Evolutionary conservation across 2,113 vertebrate genomes (phyloP).

Genomic region (Porphyrio hochstetteri): DNA sequence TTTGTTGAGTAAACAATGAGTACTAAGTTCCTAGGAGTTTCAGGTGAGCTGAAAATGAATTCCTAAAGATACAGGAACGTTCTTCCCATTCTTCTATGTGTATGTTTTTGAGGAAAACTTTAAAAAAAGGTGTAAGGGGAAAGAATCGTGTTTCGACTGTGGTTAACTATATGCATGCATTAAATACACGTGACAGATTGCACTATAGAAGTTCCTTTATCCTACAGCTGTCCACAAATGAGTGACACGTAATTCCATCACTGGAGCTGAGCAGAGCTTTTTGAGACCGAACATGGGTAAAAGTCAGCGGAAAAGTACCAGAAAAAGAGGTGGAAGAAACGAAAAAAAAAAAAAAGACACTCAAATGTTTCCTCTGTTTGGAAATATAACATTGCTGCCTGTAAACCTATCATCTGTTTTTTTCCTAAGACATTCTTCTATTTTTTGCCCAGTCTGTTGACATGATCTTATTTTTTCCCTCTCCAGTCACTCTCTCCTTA

Average conservation of each 20-base stretch:
- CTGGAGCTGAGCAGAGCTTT: neutral
- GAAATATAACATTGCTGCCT: conserved; percentile 28
- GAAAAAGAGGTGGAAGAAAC: neutral
- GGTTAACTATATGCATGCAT: neutral
- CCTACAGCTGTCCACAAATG: neutral
- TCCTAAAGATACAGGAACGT: neutral
- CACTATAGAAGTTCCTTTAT: neutral
- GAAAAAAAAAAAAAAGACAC: neutral
- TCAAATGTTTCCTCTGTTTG: conserved; percentile 1
- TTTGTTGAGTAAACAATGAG: neutral
- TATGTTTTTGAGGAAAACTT: neutral
- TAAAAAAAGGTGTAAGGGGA: neutral
- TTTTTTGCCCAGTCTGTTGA: neutral
- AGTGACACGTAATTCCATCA: neutral
- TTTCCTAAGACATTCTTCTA: neutral
- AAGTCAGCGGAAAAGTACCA: neutral
- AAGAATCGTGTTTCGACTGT: neutral
- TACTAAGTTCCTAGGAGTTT: neutral
- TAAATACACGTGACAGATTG: neutral
- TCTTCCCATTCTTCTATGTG: neutral
- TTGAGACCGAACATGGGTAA: neutral
- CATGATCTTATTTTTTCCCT: neutral
- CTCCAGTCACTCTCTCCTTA: neutral
- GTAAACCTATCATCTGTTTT: conserved; percentile 27
- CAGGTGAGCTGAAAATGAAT: neutral